Base-by-base conservation (phyloP, 2,888 invertebrate genomes). In the Drosophila mulleri region DNA sequence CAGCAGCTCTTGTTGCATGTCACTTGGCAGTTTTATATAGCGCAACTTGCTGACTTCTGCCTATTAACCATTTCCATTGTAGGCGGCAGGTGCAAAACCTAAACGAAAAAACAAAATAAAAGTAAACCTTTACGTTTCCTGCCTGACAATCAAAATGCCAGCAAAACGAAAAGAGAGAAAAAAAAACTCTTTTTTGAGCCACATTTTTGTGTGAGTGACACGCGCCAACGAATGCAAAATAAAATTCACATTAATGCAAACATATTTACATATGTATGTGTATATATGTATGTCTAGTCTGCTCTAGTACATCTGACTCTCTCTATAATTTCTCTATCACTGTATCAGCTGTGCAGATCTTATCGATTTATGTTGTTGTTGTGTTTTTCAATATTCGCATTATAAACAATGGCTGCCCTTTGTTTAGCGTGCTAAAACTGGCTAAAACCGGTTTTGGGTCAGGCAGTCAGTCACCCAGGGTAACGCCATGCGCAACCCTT, bases 81-180 rank as follows among this genome's bases (percentile, higher is more conserved):
- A 84, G 88, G 88, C 74, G 84, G 84, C 84, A 85, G 90, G 86
- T 90, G 83, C 77, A 82, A 79, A 67, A 73, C 35, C 23, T n/a
- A 41, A 52, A 37, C 37, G 16, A 44, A 44, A 44, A 20, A 44
- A 18, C 18, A 18, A 14, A 29, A 5, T 14, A 23, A 39, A 23
- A 44, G 53, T 47, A 64, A 64, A 75, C 48, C 50, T 57, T 58
- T 50, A 82, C 73, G 67, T 87, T 83, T 89, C 89, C 89, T 89
- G 82, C 67, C 83, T 76, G 80, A 61, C 77, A 77, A 76, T 67
- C 72, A 77, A 80, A 80, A 53, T 86, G 87, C 62, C 81, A 80
- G 76, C 53, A 58, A 57, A 76, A 61, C 39, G 54, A 58, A 26
- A 42, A 18, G 32, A 48, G 11, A 26, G 7, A 23, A 14, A 8